Base-by-base conservation (phyloP, 2,888 invertebrate species). In the Rhamnusium bicolor region DNA sequence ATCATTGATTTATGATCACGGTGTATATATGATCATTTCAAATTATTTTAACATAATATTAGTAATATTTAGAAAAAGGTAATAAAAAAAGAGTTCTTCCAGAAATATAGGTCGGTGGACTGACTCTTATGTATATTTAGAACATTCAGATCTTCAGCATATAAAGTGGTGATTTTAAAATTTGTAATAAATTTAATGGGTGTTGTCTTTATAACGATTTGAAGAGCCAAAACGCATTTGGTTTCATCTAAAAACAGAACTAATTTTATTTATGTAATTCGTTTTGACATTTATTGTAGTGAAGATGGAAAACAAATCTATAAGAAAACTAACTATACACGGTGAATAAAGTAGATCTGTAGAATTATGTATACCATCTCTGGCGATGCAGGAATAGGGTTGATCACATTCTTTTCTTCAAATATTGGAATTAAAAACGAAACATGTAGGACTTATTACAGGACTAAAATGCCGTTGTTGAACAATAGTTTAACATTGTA, bases 201-300 rank as follows among this genome's bases (percentile, higher is more conserved):
- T 47, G 32, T 27, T 47, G 40, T 69, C 51, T 60, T 47, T 40
- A 69, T 69, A 69, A 49, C 29, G 40, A 58, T 69, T 49, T 69
- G 60, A 60, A 69, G 69, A 18, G 69, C 60, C 60, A 54, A 61
- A 65, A 69, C 51, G 60, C 69, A 69, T 69, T 69, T 60, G 60
- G 21, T 18, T 49, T 27, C 14, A 29, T 60, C 60, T 66, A 24
- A 69, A 69, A 69, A 56, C 60, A 69, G 46, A 53, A 54, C 65
- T 58, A 40, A 60, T 60, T 69, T 69, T 69, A 69, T 32, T 58
- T 32, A 21, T 53, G 21, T 21, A 53, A 32, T 2, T 47, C 40
- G 29, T 29, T 24, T 19, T 32, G 65, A 65, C 65, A 54, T 63
- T 63, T 46, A 63, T 3, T 63, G 27, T 18, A 2, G 24, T 19